Conservation (phyloP, 2,797 vertebrate species). For the Botia kubotai region DNA sequence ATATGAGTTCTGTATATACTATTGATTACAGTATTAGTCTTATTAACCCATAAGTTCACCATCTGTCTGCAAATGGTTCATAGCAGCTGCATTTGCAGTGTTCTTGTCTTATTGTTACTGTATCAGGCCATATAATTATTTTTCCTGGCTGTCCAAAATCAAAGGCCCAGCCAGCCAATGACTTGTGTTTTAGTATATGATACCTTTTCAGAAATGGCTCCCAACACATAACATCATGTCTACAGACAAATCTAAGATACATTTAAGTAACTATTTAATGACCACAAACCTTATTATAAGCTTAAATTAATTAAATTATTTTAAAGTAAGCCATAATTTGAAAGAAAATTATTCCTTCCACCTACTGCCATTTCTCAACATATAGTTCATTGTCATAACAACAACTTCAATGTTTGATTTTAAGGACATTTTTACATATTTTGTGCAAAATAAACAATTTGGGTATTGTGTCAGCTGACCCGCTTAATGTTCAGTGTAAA, state of each 20-base stretch:
- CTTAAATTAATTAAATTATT: too few species aligned
- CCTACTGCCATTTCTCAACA: not conserved
- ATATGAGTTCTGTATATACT: slow-evolving; percentile 53
- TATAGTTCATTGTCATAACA: not conserved
- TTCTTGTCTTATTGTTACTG: not conserved
- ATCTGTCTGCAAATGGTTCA: slow-evolving; percentile 18
- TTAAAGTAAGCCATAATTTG: too few species aligned
- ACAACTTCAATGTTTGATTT: not conserved
- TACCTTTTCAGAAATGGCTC: not conserved
- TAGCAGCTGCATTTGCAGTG: not conserved
- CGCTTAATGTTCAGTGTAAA: not conserved
- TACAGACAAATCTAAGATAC: not conserved
- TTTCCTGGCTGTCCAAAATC: not conserved
- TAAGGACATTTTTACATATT: not conserved
- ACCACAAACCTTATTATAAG: not conserved
- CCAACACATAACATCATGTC: not conserved
- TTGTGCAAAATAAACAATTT: not conserved
- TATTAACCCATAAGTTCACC: slow-evolving; percentile 55
- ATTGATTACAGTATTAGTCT: slow-evolving; percentile 63
- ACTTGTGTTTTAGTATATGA: not conserved
- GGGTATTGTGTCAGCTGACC: not conserved
- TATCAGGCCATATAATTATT: slow-evolving; percentile 12
- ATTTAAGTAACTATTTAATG: not conserved
- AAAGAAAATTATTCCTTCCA: not conserved
- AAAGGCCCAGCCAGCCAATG: not conserved